phyloP scores from a whole-genome alignment of 2,797 vertebrate species.

The Molothrus ater region DNA sequence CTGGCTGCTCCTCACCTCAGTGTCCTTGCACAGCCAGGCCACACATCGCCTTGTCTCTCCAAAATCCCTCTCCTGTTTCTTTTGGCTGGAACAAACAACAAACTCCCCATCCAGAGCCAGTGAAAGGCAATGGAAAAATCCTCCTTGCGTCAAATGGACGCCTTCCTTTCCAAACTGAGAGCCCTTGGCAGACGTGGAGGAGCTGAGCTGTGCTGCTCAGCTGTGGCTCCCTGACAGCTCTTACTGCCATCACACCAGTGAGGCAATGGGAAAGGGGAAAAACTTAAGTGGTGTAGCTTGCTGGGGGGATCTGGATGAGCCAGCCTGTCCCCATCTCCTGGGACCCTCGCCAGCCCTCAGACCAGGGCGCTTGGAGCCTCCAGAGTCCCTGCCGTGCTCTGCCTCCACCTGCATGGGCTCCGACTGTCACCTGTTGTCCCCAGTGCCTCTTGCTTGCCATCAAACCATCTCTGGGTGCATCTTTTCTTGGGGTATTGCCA shows the following conservation, averaged over 20 bases:
- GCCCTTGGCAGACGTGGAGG: neutral
- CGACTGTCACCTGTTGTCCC: neutral
- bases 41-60: neutral
- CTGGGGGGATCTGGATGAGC: neutral
- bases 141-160: neutral
- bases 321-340: neutral
- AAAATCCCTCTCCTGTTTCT: neutral
- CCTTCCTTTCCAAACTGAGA: constrained; percentile 21
- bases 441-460: neutral
- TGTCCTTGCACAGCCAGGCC: neutral
- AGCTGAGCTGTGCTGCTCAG: neutral
- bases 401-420: fast-evolving
- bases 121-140: constrained; percentile 40
- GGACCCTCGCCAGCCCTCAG: neutral
- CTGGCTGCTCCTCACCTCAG: neutral
- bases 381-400: neutral
- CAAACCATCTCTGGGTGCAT: neutral
- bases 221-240: neutral
- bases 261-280: neutral
- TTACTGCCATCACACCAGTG: neutral
- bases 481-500: neutral
- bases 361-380: neutral
- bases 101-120: neutral
- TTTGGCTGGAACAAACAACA: constrained; percentile 23
- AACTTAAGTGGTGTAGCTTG: neutral